Conservation (phyloP, 2,113 vertebrate genomes). For the Thomomys bottae region DNA sequence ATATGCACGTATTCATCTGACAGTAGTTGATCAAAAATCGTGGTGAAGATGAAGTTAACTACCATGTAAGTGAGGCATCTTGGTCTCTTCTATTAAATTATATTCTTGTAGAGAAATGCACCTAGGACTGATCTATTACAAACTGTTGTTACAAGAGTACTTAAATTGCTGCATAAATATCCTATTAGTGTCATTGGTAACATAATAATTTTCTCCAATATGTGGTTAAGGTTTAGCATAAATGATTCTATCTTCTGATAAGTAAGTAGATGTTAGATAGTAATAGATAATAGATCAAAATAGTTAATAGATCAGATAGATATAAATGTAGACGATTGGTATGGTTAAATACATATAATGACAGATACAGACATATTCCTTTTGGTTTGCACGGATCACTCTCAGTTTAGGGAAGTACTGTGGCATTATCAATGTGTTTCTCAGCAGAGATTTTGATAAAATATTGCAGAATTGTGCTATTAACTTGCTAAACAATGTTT, state of each 20-base stretch:
- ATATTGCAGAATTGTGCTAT: too few species aligned
- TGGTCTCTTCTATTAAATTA: too few species aligned
- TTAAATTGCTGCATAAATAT: background rate
- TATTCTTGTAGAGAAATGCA: background rate
- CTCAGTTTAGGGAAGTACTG: too few species aligned
- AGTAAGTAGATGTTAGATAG: background rate
- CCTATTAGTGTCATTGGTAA: background rate
- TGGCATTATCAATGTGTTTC: too few species aligned
- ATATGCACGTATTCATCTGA: background rate
- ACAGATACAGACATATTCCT: background rate
- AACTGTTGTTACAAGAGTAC: background rate
- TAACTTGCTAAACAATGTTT: too few species aligned
- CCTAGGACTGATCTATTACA: background rate
- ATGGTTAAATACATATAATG: too few species aligned
- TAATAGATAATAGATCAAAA: too few species aligned
- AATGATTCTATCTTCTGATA: background rate
- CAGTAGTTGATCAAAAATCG: background rate
- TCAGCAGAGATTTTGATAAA: too few species aligned
- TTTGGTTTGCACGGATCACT: too few species aligned
- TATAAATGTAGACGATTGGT: too few species aligned
- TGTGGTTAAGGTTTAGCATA: background rate
- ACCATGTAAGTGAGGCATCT: background rate
- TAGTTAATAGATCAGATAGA: too few species aligned
- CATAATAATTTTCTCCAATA: background rate
- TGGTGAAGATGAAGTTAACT: background rate